phyloP scores from a whole-genome alignment of 2,888 invertebrate genomes.

The Venustoraphidia nigricollis region DNA sequence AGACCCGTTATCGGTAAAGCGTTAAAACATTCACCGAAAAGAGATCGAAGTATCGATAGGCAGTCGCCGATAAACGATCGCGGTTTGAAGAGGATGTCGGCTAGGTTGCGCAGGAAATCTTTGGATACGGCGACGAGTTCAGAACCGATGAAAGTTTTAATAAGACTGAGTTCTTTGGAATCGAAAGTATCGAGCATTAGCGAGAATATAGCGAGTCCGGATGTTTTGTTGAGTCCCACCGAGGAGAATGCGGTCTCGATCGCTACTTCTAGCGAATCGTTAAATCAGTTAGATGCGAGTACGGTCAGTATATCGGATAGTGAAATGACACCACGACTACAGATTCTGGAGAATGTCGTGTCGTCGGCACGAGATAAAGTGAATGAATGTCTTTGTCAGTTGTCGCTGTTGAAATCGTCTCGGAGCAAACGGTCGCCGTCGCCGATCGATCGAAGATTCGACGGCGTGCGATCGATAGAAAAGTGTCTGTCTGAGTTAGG shows the following conservation, averaged over 20 bases:
- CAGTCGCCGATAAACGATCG: slow-evolving; percentile 30
- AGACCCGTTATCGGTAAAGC: slow-evolving; percentile 13
- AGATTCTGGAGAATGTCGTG: slow-evolving; percentile 43
- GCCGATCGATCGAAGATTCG: slow-evolving; percentile 37
- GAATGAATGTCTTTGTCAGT: slow-evolving; percentile 48
- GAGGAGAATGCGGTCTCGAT: no score
- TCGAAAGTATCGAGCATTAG: slow-evolving; percentile 38
- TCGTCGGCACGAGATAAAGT: slow-evolving; percentile 49
- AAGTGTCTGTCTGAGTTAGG: slow-evolving; percentile 45
- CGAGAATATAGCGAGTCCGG: slow-evolving; percentile 21
- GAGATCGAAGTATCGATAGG: slow-evolving; percentile 27
- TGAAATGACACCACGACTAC: slow-evolving; percentile 33
- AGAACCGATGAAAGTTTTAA: slow-evolving; percentile 66
- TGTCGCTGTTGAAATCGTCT: slow-evolving; percentile 44
- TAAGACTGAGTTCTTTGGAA: slow-evolving; percentile 60
- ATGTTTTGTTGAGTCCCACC: slow-evolving; percentile 19
- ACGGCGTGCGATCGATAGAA: slow-evolving; percentile 45
- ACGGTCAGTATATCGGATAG: neutral
- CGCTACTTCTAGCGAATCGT: slow-evolving; percentile 40
- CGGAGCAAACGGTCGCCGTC: slow-evolving; percentile 47
- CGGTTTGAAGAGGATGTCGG: slow-evolving; percentile 34
- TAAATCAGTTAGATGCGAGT: slow-evolving; percentile 29
- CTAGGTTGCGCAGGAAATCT: slow-evolving; percentile 53
- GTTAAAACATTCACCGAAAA: slow-evolving; percentile 28
- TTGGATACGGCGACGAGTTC: slow-evolving; percentile 63